Evolutionary conservation across 2,797 vertebrate genomes (phyloP), one percentile per base, ranked within the genome.

Genomic region (Centropyge bicolor): DNA sequence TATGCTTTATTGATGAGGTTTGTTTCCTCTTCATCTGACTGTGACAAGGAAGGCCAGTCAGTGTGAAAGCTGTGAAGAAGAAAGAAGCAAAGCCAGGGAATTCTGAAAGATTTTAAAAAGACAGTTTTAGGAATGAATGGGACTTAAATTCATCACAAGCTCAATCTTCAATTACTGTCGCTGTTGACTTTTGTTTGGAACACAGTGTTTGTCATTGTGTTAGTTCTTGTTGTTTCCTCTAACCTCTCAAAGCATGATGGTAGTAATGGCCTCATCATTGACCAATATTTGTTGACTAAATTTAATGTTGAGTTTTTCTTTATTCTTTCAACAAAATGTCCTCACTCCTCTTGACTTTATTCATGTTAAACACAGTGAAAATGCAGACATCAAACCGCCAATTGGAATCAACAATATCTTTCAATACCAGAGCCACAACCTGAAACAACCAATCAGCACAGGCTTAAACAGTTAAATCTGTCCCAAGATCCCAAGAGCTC

Each of bases 1-100:
- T 16, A 0, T 3, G 20, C 36, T 74, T 59, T 63, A 54, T 60
- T 71, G n/a, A 64, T 61, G 45, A 61, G 24, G 62, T 38, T 36
- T 1, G 57, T 46, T 59, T 78, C 11, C 14, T 68, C 11, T 59
- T 59, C 22, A 22, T 54, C 43, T 17, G 52, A 27, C 36, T 20
- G 51, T 8, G 46, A 22, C 36, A 9, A 19, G 11, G n/a, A 56
- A 61, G 51, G 24, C 19, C 38, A 46, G 8, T n/a, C 16, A 45
- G 38, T 74, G 52, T 59, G 48, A 49, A 65, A 45, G 36, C 38
- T 65, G 48, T 11, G 4, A 57, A 38, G 27, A 43, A 16, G 31
- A 56, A 38, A 11, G 52, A 36, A 35, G 22, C 31, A 49, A 74
- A 70, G 55, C 43, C 63, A 36, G 11, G 5, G 22, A 19, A 2